Evolutionary conservation across 1,140 invertebrate species (phyloP).

Genomic region (Dreissena rostriformis): DNA sequence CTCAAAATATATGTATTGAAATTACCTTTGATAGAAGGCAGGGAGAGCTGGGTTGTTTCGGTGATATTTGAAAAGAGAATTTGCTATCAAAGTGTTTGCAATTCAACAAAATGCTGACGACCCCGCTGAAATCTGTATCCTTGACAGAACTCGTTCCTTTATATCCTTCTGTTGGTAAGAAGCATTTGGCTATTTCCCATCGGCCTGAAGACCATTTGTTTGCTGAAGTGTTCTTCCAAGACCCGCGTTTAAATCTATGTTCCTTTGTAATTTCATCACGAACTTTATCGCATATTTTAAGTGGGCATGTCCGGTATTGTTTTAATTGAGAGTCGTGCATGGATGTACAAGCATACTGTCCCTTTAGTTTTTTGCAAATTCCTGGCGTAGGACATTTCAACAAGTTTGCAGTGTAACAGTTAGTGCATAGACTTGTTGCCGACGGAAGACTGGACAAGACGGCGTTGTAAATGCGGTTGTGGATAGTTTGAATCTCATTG

Average conservation of each 20-base stretch:
- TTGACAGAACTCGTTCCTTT: background rate
- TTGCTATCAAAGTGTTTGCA: background rate
- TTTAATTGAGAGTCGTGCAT: background rate
- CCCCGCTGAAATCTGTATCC: background rate
- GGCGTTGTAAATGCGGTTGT: background rate
- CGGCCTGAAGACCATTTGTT: background rate
- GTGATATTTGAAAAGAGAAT: background rate
- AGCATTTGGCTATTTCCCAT: background rate
- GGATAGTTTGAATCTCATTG: background rate
- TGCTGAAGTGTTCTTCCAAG: background rate
- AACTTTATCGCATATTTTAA: constrained; percentile 1
- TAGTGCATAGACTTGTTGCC: background rate
- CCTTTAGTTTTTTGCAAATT: background rate
- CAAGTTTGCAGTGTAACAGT: background rate
- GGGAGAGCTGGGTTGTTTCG: background rate
- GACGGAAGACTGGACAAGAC: background rate
- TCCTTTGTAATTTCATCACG: background rate
- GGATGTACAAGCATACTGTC: background rate
- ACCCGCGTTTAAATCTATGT: background rate
- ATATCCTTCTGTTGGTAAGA: background rate
- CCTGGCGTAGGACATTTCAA: background rate
- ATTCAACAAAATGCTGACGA: background rate
- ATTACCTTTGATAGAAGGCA: too few species aligned
- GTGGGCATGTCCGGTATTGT: background rate
- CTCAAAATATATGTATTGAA: too few species aligned